These are phyloP conservation scores for Suncus etruscus DNA, from an alignment of 2,113 vertebrate genomes.

Conservation along the genomic window DNA sequence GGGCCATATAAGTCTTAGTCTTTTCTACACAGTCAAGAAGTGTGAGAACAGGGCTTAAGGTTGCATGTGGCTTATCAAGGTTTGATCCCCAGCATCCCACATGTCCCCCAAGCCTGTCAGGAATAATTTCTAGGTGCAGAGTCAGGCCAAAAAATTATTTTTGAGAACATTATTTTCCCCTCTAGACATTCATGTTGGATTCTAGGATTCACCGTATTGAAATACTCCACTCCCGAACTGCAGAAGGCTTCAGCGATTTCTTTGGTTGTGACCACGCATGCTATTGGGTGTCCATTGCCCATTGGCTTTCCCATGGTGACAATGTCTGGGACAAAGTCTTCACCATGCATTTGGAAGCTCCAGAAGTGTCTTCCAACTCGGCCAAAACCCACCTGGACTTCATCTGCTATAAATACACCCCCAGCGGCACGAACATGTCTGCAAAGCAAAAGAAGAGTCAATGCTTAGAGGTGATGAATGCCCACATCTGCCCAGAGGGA, in stretches of 20 bases:
- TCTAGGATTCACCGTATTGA: slow-evolving; percentile 93
- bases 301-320: slow-evolving; percentile 99
- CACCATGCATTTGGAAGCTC: slow-evolving; percentile 95
- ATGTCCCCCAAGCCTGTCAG: too few relatives aligned
- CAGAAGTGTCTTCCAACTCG: slow-evolving; percentile 95
- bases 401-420: slow-evolving; percentile 96
- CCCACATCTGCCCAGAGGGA: background rate
- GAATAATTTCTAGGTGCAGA: too few relatives aligned
- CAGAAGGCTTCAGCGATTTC: slow-evolving; percentile 95
- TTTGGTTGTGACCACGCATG: slow-evolving; percentile 96
- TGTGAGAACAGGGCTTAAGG: background rate
- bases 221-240: slow-evolving; percentile 95
- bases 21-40: background rate
- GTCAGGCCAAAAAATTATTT: too few relatives aligned
- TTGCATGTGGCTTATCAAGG: too few relatives aligned
- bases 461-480: background rate
- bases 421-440: slow-evolving; percentile 92
- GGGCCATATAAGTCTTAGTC: background rate
- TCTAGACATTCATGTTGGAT: background rate
- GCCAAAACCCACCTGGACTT: slow-evolving; percentile 98
- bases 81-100: too few relatives aligned
- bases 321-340: slow-evolving; percentile 96
- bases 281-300: slow-evolving; percentile 97
- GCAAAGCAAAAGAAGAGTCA: slow-evolving; percentile 70
- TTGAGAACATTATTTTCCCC: too few relatives aligned